Conservation (phyloP, 2,113 vertebrate genomes). For the Balaeniceps rex region DNA sequence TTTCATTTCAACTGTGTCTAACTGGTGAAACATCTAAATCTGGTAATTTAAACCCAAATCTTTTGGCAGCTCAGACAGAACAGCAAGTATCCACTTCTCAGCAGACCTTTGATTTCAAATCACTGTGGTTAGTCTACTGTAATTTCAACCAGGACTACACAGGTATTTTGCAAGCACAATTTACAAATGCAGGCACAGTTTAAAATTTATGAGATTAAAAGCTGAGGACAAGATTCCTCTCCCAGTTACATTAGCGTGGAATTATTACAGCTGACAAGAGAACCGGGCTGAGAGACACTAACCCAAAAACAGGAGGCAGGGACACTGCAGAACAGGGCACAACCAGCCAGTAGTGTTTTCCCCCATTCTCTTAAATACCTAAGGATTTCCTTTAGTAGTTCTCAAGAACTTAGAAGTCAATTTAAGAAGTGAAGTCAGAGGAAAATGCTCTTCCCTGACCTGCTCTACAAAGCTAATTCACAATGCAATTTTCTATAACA, state of each 20-base stretch:
- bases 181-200: not conserved
- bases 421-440: not conserved
- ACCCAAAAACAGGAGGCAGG: not conserved
- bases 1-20: constrained; percentile 24
- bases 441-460: not conserved
- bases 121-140: not conserved
- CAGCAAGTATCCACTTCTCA: not conserved
- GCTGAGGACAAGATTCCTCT: not conserved
- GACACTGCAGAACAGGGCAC: not conserved
- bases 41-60: constrained; percentile 38
- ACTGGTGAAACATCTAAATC: constrained; percentile 16
- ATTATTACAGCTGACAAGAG: not conserved
- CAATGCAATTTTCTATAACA: not conserved
- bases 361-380: not conserved
- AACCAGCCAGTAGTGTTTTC: not conserved
- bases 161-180: not conserved
- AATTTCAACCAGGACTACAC: constrained; percentile 29
- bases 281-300: not conserved
- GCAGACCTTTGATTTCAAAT: constrained; percentile 20
- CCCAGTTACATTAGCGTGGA: not conserved
- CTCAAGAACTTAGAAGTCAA: not conserved
- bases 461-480: not conserved
- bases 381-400: not conserved
- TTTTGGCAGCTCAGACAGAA: constrained; percentile 42
- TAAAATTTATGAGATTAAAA: not conserved